Percentiles rank a stretch among this genome's conserved stretches.
Evolutionary conservation across 2,888 invertebrate genomes (phyloP).

Genomic region (Phytoseiulus persimilis): DNA sequence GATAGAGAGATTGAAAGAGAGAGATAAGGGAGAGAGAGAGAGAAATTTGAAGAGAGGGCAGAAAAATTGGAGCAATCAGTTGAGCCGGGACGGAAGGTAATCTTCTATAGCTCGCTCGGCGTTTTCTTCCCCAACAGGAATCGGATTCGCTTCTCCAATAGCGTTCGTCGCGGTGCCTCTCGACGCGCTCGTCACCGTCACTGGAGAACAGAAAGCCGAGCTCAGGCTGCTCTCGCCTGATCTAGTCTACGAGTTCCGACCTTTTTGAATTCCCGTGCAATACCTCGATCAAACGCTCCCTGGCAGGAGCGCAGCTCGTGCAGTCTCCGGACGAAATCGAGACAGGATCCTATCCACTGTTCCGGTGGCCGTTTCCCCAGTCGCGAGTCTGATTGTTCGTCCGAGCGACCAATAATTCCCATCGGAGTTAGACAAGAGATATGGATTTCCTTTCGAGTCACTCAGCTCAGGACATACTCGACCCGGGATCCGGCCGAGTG

Average conservation of each 20-base stretch:
- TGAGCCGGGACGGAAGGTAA: background rate
- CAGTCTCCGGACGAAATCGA: background rate
- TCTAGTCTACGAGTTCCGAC: background rate
- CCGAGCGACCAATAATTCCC: background rate
- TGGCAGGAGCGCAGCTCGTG: too few relatives aligned
- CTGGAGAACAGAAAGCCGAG: background rate
- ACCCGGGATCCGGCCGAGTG: background rate
- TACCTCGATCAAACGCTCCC: background rate
- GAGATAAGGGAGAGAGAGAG: background rate
- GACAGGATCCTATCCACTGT: background rate
- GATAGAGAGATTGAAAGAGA: too few relatives aligned
- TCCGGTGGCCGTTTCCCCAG: too few relatives aligned
- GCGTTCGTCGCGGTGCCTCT: background rate
- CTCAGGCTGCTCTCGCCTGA: background rate
- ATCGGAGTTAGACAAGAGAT: background rate
- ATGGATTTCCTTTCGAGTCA: background rate
- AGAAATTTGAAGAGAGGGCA: background rate
- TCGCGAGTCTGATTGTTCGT: background rate
- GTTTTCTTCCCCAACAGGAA: background rate
- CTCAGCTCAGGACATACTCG: background rate
- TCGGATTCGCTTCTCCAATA: background rate
- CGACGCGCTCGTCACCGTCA: background rate
- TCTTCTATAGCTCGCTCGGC: background rate
- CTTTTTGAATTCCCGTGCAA: background rate
- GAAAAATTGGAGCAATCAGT: background rate